Base-by-base conservation (phyloP, 92 coral and sea anemone genomes). In the Scolanthus callimorphus region DNA sequence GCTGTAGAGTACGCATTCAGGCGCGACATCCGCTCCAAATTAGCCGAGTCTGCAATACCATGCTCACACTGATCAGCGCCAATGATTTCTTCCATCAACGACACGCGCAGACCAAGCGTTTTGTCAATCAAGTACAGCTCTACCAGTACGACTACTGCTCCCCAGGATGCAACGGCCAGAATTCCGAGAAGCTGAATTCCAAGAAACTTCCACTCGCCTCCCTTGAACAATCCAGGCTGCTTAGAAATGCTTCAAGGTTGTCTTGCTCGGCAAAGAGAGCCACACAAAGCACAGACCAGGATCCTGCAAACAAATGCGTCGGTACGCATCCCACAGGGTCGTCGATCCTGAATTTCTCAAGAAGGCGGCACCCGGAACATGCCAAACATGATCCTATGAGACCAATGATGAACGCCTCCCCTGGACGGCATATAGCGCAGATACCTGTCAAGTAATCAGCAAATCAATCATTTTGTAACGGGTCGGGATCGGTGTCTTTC, bases 291-390 rank as follows among this genome's bases (percentile, higher is more conserved):
- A 82, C 57, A 31, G 85, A 77, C 89, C 89, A 82, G 38, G 55
- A 62, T 2, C 85, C 85, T 21, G 80, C 74, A 38, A 60, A 29
- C 29, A 69, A 49, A 49, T 82, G 89, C 0, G 75, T 71, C 4
- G 85, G 85, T n/a, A 82, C 78, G 39, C 89, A 82, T 19, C 89
- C 45, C 0, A 82, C 89, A 13, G 89, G 89, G 31, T 82, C 89
- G 60, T 82, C 89, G 15, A 82, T 65, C 20, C 43, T 73, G 19
- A 82, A 70, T 27, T 69, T 48, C 24, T 77, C 62, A 9, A 82
- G 64, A 28, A 82, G 67, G 29, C 69, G 63, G 57, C 57, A 73
- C 24, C 76, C 74, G 13, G 65, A 62, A 49, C 89, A 82, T 20
- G 89, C 89, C 12, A 71, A 27, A 11, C 62, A 31, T 11, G 84